A percentile compares a stretch with the other conserved stretches of the same genome.
Evolutionary conservation across 2,113 vertebrate genomes (phyloP).

Genomic region (Periophthalmodon schlosseri): DNA sequence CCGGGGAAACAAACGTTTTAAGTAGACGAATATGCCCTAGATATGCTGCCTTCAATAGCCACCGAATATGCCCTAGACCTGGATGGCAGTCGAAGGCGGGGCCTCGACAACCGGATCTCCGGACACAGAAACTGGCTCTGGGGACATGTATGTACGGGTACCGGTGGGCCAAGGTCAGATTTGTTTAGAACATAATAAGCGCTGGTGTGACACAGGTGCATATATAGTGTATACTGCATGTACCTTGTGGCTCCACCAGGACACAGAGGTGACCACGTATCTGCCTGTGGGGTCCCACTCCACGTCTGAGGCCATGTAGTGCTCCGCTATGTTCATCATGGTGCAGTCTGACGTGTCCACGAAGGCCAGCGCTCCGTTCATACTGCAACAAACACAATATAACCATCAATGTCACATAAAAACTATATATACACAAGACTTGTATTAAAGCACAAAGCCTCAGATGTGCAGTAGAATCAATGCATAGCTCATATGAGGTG

Average conservation of each 20-base stretch:
- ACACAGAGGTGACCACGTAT: conserved; percentile 94
- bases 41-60: too few species aligned
- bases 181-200: too few species aligned
- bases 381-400: conserved; percentile 71
- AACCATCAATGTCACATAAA: background rate
- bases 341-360: conserved; percentile 98
- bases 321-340: conserved; percentile 98
- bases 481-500: conserved; percentile 66
- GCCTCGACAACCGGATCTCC: too few species aligned
- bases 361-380: conserved; percentile 96
- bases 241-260: conserved; percentile 99
- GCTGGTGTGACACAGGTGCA: background rate
- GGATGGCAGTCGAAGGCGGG: too few species aligned
- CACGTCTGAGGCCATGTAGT: conserved; percentile 96
- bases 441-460: conserved; percentile 9
- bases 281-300: conserved; percentile 98
- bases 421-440: background rate
- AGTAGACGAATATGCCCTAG: too few species aligned
- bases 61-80: too few species aligned
- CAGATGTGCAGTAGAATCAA: conserved; percentile 59
- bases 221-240: background rate
- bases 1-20: too few species aligned
- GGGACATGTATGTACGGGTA: too few species aligned
- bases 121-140: too few species aligned
- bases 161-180: too few species aligned